Evolutionary conservation across 2,113 vertebrate species (phyloP), one percentile per base, ranked within the genome.

Genomic region (Psilopsiagon aymara): DNA sequence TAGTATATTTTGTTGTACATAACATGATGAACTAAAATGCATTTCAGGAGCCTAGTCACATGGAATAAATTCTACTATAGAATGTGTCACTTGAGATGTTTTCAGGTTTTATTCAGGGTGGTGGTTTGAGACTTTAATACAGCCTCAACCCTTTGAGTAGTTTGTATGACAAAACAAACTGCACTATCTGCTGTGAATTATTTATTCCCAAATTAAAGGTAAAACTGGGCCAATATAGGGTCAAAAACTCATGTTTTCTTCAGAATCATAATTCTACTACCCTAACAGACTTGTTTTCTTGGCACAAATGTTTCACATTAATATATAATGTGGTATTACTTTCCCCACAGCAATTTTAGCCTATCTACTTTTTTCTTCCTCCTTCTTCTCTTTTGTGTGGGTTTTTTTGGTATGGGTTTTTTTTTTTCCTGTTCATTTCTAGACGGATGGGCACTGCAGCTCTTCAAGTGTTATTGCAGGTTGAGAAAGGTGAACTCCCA

Each of bases 401-500:
- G 55, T 23, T 59, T n/a, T 59, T n/a, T n/a, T 23, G 33, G 31
- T 29, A 18, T 7, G 16, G 17, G 2, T 55, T 82, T 52, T 66
- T 39, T 8, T 39, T 37, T 17, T 44, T 83, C 55, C 16, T 55
- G 3, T 64, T 76, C 25, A 4, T 82, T 46, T 85, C 18, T 27
- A 44, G 46, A 33, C 10, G 76, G 53, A 39, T 25, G 5, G 10
- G 12, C 7, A 33, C 27, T 51, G 5, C 17, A 85, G 11, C 7
- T 73, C 4, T 43, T 10, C 3, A 0, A 20, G 15, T 49, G 3
- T 17, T 57, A 24, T 28, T 62, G 15, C 1, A 2, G 10, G 4
- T 19, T 69, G 13, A 82, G 62, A 60, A 86, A 60, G 20, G 19
- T 68, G 52, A 85, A 71, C 5, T 64, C 35, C 17, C 7, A 59